A percentile compares a stretch with the other conserved stretches of the same genome.
Evolutionary conservation across 1,140 invertebrate genomes (phyloP).

Genomic region (Cydia fagiglandana): DNA sequence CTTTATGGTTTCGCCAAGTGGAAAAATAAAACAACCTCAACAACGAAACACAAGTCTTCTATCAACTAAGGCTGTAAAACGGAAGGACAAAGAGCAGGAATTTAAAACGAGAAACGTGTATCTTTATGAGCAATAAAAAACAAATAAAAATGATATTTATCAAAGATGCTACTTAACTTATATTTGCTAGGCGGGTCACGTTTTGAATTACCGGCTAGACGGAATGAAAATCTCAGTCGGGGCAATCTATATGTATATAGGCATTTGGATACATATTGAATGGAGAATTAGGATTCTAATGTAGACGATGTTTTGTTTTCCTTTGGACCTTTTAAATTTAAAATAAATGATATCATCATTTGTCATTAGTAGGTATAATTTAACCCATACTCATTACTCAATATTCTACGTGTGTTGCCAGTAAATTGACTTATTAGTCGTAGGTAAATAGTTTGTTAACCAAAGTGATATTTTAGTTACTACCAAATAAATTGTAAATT

Average conservation of each 20-base stretch:
- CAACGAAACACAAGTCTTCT: not conserved
- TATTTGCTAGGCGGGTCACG: constrained; percentile 5
- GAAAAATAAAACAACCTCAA: not conserved
- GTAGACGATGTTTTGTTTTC: not conserved
- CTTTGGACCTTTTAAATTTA: not conserved
- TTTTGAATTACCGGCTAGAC: constrained; percentile 16
- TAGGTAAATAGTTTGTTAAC: too few species aligned
- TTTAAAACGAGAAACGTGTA: constrained; percentile 16
- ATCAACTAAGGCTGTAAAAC: not conserved
- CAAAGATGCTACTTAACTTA: constrained; percentile 21
- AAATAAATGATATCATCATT: not conserved
- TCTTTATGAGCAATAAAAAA: constrained; percentile 24
- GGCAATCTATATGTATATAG: constrained; percentile 19
- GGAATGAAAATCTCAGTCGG: constrained; percentile 14
- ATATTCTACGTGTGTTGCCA: too few species aligned
- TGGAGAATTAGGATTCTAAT: not conserved
- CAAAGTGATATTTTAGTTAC: too few species aligned
- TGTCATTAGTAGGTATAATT: too few species aligned
- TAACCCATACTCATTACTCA: too few species aligned
- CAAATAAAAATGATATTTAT: constrained; percentile 32
- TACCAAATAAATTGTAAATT: too few species aligned
- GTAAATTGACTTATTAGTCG: too few species aligned
- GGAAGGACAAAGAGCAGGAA: not conserved
- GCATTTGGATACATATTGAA: not conserved
- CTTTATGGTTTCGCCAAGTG: not conserved